Percentiles rank a stretch among this genome's conserved stretches.
phyloP scores from a whole-genome alignment of 2,888 invertebrate genomes.

The Agrotis segetum region DNA sequence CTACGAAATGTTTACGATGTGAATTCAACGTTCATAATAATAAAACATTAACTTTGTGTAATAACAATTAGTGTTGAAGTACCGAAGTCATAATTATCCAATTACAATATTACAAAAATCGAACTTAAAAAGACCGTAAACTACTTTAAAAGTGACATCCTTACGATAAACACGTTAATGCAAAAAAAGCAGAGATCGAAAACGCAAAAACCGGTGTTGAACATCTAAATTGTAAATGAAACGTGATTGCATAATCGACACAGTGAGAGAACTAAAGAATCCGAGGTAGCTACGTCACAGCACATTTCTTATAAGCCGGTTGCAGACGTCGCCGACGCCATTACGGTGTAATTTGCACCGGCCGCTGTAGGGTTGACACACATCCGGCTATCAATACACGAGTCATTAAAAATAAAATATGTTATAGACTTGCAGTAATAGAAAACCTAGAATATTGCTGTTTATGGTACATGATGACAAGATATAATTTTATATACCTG shows the following conservation, averaged over 20 bases:
- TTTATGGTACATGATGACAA: not conserved
- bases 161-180: not conserved
- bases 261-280: conserved; percentile 47
- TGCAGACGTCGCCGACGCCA: conserved; percentile 47
- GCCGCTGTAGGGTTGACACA: conserved; percentile 46
- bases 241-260: conserved; percentile 44
- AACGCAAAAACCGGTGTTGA: conserved; percentile 20
- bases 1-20: conserved; percentile 38
- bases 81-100: conserved; percentile 9
- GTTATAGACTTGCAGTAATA: not conserved
- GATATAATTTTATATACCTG: not conserved
- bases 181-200: conserved; percentile 16
- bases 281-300: conserved; percentile 46
- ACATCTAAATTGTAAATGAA: conserved; percentile 58
- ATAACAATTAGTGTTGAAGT: conserved; percentile 27
- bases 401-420: conserved; percentile 12
- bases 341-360: conserved; percentile 58
- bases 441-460: not conserved
- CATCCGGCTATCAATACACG: conserved; percentile 14
- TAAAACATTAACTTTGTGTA: conserved; percentile 31
- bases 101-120: not conserved
- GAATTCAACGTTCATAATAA: conserved; percentile 17
- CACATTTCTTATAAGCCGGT: conserved; percentile 60
- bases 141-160: conserved; percentile 6
- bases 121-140: not conserved